Base-by-base conservation (phyloP, 2,888 invertebrate species). In the Aphodius sticticus region DNA sequence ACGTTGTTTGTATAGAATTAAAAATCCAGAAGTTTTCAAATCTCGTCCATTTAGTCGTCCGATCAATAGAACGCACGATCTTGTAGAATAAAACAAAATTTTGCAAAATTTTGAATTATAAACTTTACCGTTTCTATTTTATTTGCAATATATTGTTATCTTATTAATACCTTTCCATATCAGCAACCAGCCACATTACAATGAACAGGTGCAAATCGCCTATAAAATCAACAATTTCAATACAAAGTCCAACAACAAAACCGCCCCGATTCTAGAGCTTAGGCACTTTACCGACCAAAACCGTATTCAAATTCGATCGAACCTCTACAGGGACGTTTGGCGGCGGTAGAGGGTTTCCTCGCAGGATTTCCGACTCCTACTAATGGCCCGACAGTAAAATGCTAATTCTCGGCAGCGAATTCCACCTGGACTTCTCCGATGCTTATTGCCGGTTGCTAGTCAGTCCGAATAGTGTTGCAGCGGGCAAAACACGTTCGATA, bases 371-470 rank as follows among this genome's bases (percentile, higher is more conserved):
- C 53, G 53, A 53, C 53, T 53, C 53, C 53, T 53, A 12, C 53
- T 53, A 53, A 53, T 53, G 53, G 53, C 53, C 53, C 53, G 53
- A 53, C 53, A 53, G 53, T 53, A 53, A 53, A 53, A 53, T 53
- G 53, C 53, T 53, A 53, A 53, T 53, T 53, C 53, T 12, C 12
- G 53, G 53, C 53, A 9, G 53, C 53, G 53, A 53, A 53, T 53
- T 53, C 53, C 53, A 53, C 53, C 53, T 53, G 53, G 53, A 53
- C 53, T 53, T 53, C 9, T 53, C 53, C 53, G 12, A 53, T 53
- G 53, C 53, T 53, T 53, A 53, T 53, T 53, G 53, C 53, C 53
- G 53, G 53, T 12, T 53, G 53, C 9, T 53, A 53, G 53, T 12
- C 53, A 53, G 53, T 53, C 9, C 53, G 53, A 53, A 53, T 53